A percentile compares a stretch with the other conserved stretches of the same genome.
These are phyloP conservation scores for Stenodera caucasica DNA, from an alignment of 2,888 invertebrate species.

Conservation along the genomic window DNA sequence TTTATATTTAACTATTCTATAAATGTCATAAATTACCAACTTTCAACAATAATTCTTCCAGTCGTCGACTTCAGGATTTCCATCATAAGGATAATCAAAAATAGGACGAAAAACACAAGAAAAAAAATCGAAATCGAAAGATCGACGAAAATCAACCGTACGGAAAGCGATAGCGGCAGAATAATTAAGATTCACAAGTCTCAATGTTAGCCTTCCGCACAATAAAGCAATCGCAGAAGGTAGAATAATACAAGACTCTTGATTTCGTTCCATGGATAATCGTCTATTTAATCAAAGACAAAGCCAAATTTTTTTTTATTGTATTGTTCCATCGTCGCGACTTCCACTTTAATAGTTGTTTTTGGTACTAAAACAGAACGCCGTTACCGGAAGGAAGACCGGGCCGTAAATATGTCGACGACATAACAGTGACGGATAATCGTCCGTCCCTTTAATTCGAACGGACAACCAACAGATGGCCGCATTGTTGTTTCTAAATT, in stretches of 20 bases:
- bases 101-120: not conserved
- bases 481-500: not conserved
- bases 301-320: conserved; percentile 19
- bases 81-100: not conserved
- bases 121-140: not conserved
- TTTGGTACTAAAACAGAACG: conserved; percentile 30
- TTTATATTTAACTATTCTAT: conserved; percentile 43
- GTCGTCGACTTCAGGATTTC: conserved; percentile 30
- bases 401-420: conserved; percentile 45
- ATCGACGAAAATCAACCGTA: conserved; percentile 18
- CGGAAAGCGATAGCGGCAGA: conserved; percentile 33
- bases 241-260: not conserved
- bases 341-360: conserved; percentile 21
- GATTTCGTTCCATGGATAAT: conserved; percentile 23
- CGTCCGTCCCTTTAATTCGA: conserved; percentile 9
- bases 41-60: conserved; percentile 46
- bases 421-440: conserved; percentile 42
- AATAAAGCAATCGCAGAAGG: conserved; percentile 46
- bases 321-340: conserved; percentile 9
- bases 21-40: conserved; percentile 45
- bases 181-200: conserved; percentile 50
- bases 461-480: not conserved
- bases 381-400: conserved; percentile 44
- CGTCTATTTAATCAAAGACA: not conserved
- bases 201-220: conserved; percentile 40